A percentile compares a stretch with the other conserved stretches of the same genome.
Conservation (phyloP, 2,888 invertebrate genomes). For the Prionchulus punctatus region DNA sequence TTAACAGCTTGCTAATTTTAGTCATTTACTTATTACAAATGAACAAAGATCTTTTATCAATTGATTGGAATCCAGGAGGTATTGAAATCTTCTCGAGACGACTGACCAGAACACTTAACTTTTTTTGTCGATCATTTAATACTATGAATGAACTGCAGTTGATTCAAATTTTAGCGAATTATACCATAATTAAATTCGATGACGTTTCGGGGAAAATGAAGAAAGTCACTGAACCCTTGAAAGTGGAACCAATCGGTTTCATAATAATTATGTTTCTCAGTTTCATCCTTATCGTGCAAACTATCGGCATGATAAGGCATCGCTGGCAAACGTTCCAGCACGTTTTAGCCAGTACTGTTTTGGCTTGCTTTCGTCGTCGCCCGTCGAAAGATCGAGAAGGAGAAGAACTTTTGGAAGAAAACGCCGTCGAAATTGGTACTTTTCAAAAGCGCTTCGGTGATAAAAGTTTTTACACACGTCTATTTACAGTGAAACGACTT, state of each 20-base stretch:
- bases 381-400: slow-evolving; percentile 2
- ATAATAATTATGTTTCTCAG: slow-evolving; percentile 27
- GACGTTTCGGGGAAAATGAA: slow-evolving; percentile 15
- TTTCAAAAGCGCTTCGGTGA: neutral
- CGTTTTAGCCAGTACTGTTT: slow-evolving; percentile 79
- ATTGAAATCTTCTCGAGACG: too few species aligned
- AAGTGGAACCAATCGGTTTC: slow-evolving; percentile 78
- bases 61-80: slow-evolving; percentile 51
- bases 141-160: too few species aligned
- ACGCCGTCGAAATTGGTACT: slow-evolving; percentile 13
- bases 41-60: slow-evolving; percentile 84
- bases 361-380: slow-evolving; percentile 40
- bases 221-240: slow-evolving; percentile 55
- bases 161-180: slow-evolving; percentile 10
- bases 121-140: too few species aligned
- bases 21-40: slow-evolving; percentile 95
- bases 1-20: slow-evolving; percentile 92
- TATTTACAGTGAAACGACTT: slow-evolving; percentile 4
- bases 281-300: slow-evolving; percentile 24
- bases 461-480: neutral
- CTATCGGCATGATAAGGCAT: slow-evolving; percentile 83
- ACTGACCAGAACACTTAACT: too few species aligned
- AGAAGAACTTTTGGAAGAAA: slow-evolving; percentile 8
- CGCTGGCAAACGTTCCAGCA: slow-evolving; percentile 88
- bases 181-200: slow-evolving; percentile 10